Conservation (phyloP, 2,113 vertebrate species). For the Poeciliopsis occidentalis region DNA sequence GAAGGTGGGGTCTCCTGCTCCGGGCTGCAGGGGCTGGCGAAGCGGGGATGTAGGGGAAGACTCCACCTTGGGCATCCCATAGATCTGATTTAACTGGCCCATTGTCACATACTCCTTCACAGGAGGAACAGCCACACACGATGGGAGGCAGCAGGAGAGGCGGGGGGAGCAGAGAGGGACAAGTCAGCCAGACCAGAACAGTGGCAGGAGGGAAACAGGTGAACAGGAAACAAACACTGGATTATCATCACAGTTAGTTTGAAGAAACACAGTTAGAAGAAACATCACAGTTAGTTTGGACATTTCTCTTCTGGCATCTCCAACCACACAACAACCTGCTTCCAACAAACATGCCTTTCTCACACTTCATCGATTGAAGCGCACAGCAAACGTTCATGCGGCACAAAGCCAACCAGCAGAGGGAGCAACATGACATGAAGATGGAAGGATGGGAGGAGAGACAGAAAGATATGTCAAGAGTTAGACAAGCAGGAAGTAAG, state of each 20-base stretch:
- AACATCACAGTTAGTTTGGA: background rate
- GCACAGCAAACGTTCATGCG: background rate
- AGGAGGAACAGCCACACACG: conserved; percentile 5
- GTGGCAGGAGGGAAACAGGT: conserved; percentile 65
- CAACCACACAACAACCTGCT: background rate
- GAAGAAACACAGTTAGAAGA: background rate
- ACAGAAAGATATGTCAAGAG: conserved; percentile 14
- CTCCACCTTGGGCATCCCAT: conserved; percentile 80
- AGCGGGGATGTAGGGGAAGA: conserved; percentile 73
- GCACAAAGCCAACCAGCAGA: conserved; percentile 49
- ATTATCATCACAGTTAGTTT: background rate
- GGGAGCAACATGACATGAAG: conserved; percentile 48
- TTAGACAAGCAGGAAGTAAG: conserved; percentile 32
- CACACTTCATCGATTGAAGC: background rate
- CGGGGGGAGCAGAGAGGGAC: conserved; percentile 63
- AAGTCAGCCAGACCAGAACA: conserved; percentile 39
- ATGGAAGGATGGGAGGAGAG: background rate
- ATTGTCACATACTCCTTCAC: conserved; percentile 76
- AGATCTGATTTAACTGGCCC: conserved; percentile 77
- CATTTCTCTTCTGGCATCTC: background rate
- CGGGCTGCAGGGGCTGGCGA: conserved; percentile 64
- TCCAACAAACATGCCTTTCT: background rate
- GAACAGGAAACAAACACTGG: conserved; percentile 8
- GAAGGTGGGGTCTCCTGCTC: conserved; percentile 75
- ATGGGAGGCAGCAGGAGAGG: background rate